A percentile compares a stretch with the other conserved stretches of the same genome.
Evolutionary conservation across 2,888 invertebrate genomes (phyloP).

Genomic region (Drosophila incognita): DNA sequence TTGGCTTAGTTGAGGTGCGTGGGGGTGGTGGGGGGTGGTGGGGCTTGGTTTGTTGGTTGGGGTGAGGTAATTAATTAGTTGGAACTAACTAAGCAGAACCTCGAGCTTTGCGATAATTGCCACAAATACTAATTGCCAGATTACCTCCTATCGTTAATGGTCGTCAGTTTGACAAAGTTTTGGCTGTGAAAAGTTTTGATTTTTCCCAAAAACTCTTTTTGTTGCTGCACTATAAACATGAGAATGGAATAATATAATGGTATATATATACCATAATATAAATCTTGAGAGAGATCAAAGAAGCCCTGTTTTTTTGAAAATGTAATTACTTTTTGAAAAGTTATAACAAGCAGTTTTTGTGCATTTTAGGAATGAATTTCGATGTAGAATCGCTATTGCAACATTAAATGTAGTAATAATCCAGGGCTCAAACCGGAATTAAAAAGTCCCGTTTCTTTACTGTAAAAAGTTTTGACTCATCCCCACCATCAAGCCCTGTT

Average conservation of each 20-base stretch:
- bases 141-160: conserved; percentile 31
- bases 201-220: not conserved
- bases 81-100: conserved; percentile 8
- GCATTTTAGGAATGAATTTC: not conserved
- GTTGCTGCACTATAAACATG: too few relatives aligned
- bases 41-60: not conserved
- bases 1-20: not conserved
- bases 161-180: not conserved
- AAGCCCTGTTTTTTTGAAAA: not conserved
- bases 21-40: not conserved
- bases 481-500: not conserved
- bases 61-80: not conserved
- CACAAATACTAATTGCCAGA: conserved; percentile 34
- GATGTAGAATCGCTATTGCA: not conserved
- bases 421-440: not conserved
- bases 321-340: not conserved
- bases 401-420: not conserved
- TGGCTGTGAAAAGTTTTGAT: not conserved
- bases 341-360: not conserved
- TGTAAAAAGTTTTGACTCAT: not conserved
- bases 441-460: not conserved
- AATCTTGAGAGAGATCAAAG: too few relatives aligned
- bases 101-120: conserved; percentile 31
- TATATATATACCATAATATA: too few relatives aligned
- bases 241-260: too few relatives aligned